Percentiles rank a stretch among this genome's conserved stretches.
These are phyloP conservation scores for Platichthys flesus DNA, from an alignment of 2,113 vertebrate genomes.

Conservation along the genomic window DNA sequence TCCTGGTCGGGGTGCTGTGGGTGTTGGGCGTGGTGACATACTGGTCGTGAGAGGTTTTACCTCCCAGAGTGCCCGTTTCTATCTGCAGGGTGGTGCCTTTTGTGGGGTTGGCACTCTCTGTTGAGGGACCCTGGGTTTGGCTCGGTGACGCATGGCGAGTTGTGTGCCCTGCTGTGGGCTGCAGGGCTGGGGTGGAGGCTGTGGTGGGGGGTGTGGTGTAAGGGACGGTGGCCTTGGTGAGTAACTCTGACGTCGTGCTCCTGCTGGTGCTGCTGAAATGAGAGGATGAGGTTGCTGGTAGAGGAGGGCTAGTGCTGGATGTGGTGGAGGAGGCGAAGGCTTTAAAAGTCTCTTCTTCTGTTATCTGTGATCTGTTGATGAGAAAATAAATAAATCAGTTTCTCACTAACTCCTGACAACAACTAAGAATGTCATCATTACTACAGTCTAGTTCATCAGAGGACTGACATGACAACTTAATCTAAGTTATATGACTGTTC, in stretches of 20 bases:
- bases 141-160: slow-evolving; percentile 16
- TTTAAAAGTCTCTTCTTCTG: slow-evolving; percentile 59
- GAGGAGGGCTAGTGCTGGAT: background rate
- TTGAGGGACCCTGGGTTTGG: slow-evolving; percentile 31
- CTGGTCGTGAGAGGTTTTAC: slow-evolving; percentile 38
- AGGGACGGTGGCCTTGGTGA: slow-evolving; percentile 24
- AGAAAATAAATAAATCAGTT: slow-evolving; percentile 1
- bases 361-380: slow-evolving; percentile 50
- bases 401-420: background rate
- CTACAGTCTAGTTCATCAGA: too few species aligned
- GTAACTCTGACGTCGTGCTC: slow-evolving; percentile 24
- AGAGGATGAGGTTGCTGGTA: slow-evolving; percentile 41
- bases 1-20: slow-evolving; percentile 44
- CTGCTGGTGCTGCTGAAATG: slow-evolving; percentile 14
- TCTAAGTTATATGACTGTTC: too few species aligned
- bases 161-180: slow-evolving; percentile 34
- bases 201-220: slow-evolving; percentile 33
- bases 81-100: slow-evolving; percentile 48
- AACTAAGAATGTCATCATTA: background rate
- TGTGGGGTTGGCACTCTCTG: slow-evolving; percentile 33
- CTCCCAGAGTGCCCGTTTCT: slow-evolving; percentile 53
- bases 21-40: slow-evolving; percentile 51
- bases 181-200: slow-evolving; percentile 35
- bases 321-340: slow-evolving; percentile 20
- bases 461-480: too few species aligned